Evolutionary conservation across 2,797 vertebrate genomes (phyloP), one percentile per base, ranked within the genome.

Genomic region (Ctenopoma multispine): DNA sequence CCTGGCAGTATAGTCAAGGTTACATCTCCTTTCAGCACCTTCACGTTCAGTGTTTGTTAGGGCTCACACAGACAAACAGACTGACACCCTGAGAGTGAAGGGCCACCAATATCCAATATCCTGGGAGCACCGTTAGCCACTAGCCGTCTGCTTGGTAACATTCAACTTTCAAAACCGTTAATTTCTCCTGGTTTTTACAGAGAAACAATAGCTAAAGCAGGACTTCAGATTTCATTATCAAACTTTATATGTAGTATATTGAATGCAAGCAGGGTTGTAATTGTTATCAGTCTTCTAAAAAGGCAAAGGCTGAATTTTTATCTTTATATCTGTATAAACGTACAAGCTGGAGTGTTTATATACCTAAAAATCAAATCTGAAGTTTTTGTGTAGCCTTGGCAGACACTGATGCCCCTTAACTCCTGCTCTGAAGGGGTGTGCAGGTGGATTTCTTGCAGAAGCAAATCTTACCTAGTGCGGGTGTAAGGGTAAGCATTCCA

Each of bases 401-500:
- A 65, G 65, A 36, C 40, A 63, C 44, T n/a, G 18, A 43, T 21
- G 9, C 27, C 17, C 71, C 57, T 47, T 46, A 24, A 29, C 20
- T 64, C 41, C 18, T 20, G 50, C 44, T 73, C 61, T 73, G 59
- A 69, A 50, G n/a, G 46, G 58, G 21, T 60, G 69, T 48, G 65
- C 44, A 80, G 72, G 83, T 62, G 77, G 53, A 49, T 48, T 38
- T 63, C 14, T 46, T 50, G 44, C 58, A 55, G 38, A 24, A 23
- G 18, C 21, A 31, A 49, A 58, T 24, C 85, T 90, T 79, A 98
- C 97, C 97, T 96, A 13, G 97, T 98, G 79, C 97, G 94, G 18
- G 97, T 98, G 72, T 97, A 98, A 68, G 97, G 97, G 87, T 98
- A 98, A 46, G 97, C 97, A 0, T 98, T 98, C 97, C 97, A 98